Percentiles rank a stretch among this genome's conserved stretches.
phyloP scores from a whole-genome alignment of 2,797 vertebrate genomes.

The Typhlichthys eigenmanni region DNA sequence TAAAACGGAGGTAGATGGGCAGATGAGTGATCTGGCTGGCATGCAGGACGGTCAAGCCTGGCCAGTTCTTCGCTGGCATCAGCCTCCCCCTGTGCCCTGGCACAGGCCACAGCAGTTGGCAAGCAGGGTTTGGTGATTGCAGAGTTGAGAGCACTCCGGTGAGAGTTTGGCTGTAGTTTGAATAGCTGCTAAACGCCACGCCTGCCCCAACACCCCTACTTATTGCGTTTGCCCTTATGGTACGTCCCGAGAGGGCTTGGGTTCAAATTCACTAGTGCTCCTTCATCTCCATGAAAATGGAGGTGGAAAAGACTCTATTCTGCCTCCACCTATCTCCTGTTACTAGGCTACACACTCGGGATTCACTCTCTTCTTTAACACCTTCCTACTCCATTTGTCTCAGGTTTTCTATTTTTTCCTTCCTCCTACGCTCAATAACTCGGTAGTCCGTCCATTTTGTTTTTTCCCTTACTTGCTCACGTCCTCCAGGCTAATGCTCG shows the following conservation, averaged over 20 bases:
- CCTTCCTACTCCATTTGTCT: constrained; percentile 1
- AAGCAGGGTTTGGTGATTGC: constrained; percentile 48
- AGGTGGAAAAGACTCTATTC: constrained; percentile 44
- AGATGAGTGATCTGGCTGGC: constrained; percentile 56
- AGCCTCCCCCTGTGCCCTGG: constrained; percentile 46
- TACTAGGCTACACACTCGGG: constrained; percentile 43
- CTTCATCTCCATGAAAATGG: constrained; percentile 73
- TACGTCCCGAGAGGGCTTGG: constrained; percentile 62
- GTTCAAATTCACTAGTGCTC: constrained; percentile 73
- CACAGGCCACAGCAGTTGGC: constrained; percentile 60
- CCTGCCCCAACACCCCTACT: constrained; percentile 12
- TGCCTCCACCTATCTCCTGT: constrained; percentile 62
- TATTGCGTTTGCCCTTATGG: constrained; percentile 65
- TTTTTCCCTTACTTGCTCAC: not conserved
- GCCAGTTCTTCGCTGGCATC: constrained; percentile 58
- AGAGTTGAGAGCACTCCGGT: constrained; percentile 57
- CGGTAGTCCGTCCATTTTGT: constrained; percentile 24
- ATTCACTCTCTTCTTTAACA: constrained; percentile 24
- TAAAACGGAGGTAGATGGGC: constrained; percentile 39
- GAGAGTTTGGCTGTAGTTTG: constrained; percentile 65
- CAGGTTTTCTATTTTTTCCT: not conserved
- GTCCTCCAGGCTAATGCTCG: not conserved
- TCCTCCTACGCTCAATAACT: constrained; percentile 21
- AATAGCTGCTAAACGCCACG: constrained; percentile 58
- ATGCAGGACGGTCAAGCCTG: constrained; percentile 21